Conservation (phyloP, 1,140 invertebrate genomes). For the Tetramorium alpestre region DNA sequence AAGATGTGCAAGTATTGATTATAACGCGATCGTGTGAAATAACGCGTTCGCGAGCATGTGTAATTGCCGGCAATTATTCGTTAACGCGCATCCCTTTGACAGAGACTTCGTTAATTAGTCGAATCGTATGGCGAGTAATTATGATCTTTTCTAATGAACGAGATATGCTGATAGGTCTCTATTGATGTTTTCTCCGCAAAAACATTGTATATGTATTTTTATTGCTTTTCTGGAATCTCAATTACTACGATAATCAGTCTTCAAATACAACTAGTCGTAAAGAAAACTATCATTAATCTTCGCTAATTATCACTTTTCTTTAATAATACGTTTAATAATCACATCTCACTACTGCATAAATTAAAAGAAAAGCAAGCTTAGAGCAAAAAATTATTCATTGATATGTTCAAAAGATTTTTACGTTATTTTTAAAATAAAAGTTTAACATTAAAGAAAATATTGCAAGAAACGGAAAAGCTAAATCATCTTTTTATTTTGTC, state of each 20-base stretch:
- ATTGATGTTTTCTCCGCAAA: background rate
- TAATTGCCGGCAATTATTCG: constrained; percentile 60
- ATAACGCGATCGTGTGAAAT: constrained; percentile 58
- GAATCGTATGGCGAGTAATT: constrained; percentile 37
- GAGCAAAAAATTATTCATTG: constrained; percentile 1
- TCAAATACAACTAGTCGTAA: background rate
- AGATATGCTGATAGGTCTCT: constrained; percentile 7
- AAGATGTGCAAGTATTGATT: background rate
- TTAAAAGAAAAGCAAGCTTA: background rate
- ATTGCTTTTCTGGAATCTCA: constrained; percentile 20
- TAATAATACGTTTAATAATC: background rate
- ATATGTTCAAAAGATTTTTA: background rate
- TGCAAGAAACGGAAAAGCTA: background rate
- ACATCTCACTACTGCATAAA: background rate
- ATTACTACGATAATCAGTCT: background rate
- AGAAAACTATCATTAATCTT: constrained; percentile 17
- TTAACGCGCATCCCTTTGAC: constrained; percentile 54
- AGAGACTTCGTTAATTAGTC: constrained; percentile 67
- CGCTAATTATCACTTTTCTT: background rate
- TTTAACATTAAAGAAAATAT: background rate
- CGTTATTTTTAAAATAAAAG: background rate
- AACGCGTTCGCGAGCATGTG: constrained; percentile 16
- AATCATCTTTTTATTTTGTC: background rate
- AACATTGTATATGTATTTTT: constrained; percentile 21
- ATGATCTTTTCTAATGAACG: constrained; percentile 27